Evolutionary conservation across 1,140 invertebrate species (phyloP).

Genomic region (Coboldia fuscipes): DNA sequence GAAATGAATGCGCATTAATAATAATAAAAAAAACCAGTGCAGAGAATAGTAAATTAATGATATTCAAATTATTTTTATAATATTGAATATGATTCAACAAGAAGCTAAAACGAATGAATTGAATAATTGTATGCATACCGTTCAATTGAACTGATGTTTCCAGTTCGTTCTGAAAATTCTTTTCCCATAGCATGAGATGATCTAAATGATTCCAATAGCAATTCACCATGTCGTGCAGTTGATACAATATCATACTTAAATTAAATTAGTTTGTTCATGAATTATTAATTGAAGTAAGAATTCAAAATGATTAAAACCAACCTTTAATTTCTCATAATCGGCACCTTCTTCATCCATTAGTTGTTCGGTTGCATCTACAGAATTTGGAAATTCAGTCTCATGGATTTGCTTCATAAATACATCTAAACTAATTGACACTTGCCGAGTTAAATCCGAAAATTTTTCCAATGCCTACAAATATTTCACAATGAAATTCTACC

Average conservation of each 20-base stretch:
- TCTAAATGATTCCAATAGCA: conserved; percentile 47
- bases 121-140: conserved; percentile 31
- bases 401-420: conserved; percentile 65
- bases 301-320: conserved; percentile 3
- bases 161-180: conserved; percentile 38
- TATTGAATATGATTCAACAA: conserved; percentile 2
- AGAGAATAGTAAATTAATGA: conserved; percentile 8
- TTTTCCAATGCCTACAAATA: conserved; percentile 73
- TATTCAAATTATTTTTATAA: neutral
- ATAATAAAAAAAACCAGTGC: conserved; percentile 12
- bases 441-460: conserved; percentile 73
- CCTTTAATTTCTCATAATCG: conserved; percentile 42
- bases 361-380: conserved; percentile 47
- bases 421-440: conserved; percentile 64
- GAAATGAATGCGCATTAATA: no score
- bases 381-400: conserved; percentile 66
- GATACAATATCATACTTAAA: conserved; percentile 49
- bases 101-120: conserved; percentile 4
- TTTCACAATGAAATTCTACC: neutral
- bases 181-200: conserved; percentile 26
- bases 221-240: conserved; percentile 66
- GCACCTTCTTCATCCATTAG: conserved; percentile 39
- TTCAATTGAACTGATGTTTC: conserved; percentile 82
- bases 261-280: neutral
- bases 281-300: neutral